These are phyloP conservation scores for Myiothlypis chrysogaster DNA, from an alignment of 2,797 vertebrate genomes.

Conservation along the genomic window DNA sequence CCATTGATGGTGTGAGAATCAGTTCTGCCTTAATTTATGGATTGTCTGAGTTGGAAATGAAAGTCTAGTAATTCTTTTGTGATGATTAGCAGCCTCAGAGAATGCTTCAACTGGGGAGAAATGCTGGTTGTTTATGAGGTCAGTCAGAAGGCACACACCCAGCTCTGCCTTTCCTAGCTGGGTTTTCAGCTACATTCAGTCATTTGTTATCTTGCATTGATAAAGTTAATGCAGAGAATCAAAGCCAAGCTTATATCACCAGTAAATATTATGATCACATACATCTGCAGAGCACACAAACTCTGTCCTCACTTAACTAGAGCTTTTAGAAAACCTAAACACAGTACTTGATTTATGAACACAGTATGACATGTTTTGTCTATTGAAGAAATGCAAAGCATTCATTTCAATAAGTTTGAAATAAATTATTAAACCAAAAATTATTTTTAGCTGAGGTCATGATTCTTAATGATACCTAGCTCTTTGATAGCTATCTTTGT, in stretches of 20 bases:
- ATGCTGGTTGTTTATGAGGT: constrained; percentile 32
- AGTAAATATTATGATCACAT: constrained; percentile 67
- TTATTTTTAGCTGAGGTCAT: constrained; percentile 38
- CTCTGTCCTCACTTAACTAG: constrained; percentile 43
- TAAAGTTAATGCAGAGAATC: constrained; percentile 67
- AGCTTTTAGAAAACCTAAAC: constrained; percentile 62
- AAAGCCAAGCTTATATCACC: constrained; percentile 57
- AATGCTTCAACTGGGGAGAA: background rate
- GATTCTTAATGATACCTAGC: background rate
- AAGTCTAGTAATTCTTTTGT: constrained; percentile 6
- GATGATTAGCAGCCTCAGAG: constrained; percentile 29
- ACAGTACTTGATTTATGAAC: constrained; percentile 55
- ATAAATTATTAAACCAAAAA: background rate
- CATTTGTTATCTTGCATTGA: constrained; percentile 56
- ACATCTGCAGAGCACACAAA: constrained; percentile 56
- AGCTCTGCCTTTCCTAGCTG: background rate
- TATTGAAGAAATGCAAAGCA: constrained; percentile 24
- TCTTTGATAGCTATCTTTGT: background rate
- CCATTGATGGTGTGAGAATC: background rate
- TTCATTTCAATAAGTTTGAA: background rate
- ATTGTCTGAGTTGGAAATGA: background rate
- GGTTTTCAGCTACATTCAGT: background rate
- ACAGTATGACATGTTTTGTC: constrained; percentile 40
- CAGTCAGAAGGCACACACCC: background rate
- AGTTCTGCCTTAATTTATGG: background rate